Conservation (phyloP, 2,797 vertebrate species). For the Phrynocephalus vlangalii region DNA sequence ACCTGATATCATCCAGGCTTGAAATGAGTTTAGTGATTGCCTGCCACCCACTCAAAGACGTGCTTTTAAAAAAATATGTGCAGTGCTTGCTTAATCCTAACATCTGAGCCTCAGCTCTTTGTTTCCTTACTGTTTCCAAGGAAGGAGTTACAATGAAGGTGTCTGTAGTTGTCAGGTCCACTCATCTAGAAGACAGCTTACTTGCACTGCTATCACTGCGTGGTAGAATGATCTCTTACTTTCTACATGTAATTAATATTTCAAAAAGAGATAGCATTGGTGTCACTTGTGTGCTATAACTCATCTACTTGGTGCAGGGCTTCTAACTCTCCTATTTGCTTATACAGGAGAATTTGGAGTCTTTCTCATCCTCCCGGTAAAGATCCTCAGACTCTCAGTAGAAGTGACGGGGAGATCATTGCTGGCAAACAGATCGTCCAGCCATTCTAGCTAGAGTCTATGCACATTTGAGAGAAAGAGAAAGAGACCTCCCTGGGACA, state of each 20-base stretch:
- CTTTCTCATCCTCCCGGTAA: neutral
- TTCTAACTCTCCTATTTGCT: neutral
- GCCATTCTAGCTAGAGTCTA: neutral
- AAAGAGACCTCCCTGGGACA: neutral
- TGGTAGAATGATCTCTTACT: neutral
- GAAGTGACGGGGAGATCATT: neutral
- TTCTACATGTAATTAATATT: conserved; percentile 6
- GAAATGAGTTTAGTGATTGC: neutral
- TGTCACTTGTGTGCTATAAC: neutral
- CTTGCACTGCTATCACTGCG: neutral
- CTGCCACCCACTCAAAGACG: neutral
- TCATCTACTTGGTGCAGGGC: neutral
- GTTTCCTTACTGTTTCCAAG: neutral
- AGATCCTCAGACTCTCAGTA: neutral
- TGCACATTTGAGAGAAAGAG: too few species aligned
- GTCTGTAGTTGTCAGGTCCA: neutral
- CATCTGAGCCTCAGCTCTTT: neutral
- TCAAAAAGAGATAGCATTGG: neutral
- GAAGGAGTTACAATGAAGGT: neutral
- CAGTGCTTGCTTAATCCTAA: neutral
- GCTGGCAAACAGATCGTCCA: neutral
- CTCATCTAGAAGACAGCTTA: neutral
- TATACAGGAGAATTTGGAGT: neutral
- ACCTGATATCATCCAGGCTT: neutral
- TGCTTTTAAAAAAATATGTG: neutral